A percentile compares a stretch with the other conserved stretches of the same genome.
phyloP scores from a whole-genome alignment of 30 jellyfish, hydroid and myxozoan genomes.

The Calvadosia cruxmelitensis region DNA sequence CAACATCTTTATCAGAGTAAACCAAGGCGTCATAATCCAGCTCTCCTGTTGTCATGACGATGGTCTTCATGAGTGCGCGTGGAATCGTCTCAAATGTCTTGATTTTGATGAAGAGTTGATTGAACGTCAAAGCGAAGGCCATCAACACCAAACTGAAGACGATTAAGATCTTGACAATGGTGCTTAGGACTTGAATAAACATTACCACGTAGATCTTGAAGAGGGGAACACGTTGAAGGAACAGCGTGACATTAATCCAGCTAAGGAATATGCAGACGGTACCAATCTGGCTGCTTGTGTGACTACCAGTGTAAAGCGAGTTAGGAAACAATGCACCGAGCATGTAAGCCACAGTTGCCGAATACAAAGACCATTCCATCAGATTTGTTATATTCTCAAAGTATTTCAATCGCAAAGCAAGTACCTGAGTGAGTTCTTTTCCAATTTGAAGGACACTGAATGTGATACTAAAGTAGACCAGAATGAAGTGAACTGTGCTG shows the following conservation, averaged over 20 bases:
- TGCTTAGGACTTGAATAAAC: neutral
- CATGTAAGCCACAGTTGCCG: neutral
- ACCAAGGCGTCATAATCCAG: neutral
- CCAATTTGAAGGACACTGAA: constrained; percentile 3
- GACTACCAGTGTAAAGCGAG: neutral
- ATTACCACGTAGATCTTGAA: neutral
- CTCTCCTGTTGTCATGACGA: constrained; percentile 2
- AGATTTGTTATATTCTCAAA: neutral
- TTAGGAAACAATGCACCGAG: neutral
- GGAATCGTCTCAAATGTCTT: neutral
- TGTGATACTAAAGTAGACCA: constrained; percentile 3
- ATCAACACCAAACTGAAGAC: neutral
- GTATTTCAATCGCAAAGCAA: neutral
- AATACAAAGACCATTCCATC: neutral
- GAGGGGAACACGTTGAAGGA: constrained; percentile 1
- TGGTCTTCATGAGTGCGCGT: neutral
- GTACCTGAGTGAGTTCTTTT: neutral
- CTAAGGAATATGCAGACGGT: neutral
- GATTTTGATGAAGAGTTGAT: neutral
- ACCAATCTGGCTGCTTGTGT: neutral
- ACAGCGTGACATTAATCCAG: neutral
- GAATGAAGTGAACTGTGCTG: neutral
- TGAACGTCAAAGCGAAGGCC: neutral
- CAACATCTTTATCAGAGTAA: neutral
- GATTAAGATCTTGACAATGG: neutral